Base-by-base conservation (phyloP, 2,888 invertebrate species). In the Caenorhabditis sp. region DNA sequence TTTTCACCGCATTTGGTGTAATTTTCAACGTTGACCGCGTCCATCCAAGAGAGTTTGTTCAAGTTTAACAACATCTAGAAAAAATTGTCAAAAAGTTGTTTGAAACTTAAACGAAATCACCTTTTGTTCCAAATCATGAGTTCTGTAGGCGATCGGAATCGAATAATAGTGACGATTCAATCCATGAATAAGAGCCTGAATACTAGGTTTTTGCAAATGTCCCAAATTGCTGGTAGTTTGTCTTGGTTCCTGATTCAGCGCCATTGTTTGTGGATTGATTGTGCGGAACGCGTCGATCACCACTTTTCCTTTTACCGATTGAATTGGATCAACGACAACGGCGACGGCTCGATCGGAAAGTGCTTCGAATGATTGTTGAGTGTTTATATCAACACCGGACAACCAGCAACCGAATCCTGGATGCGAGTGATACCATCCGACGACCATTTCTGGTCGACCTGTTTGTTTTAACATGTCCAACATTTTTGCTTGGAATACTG, bases 351-450 rank as follows among this genome's bases (percentile, higher is more conserved):
- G 91, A 88, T 99, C 97, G 31, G 96, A 96, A 6, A 99, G 91
- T 0, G 97, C 97, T 89, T 99, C 99, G 89, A 99, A 99, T 67
- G 96, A 97, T 89, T 99, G 97, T 89, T 99, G 99, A 3, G 99
- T 99, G 88, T 99, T 99, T 83, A 99, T 97, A 89, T 99, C 99
- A 14, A 99, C 99, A 54, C 84, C 85, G 14, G 99, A 99, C 75
- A 99, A 90, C 99, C 99, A 99, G 89, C 99, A 99, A 53, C 99
- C 99, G 90, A 99, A 99, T 43, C 99, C 99, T 83, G 99, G 99
- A 92, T 99, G 99, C 62, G 97, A 97, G 88, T 99, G 99, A 89
- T 99, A 87, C 92, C 92, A 92, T 79, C 96, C 99, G 64, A 99
- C 99, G 21, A 99, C 99, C 97, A 99, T 99, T 91, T 99, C 99